Evolutionary conservation across 1,140 invertebrate species (phyloP), one percentile per base, ranked within the genome.

Genomic region (Forficula auricularia): DNA sequence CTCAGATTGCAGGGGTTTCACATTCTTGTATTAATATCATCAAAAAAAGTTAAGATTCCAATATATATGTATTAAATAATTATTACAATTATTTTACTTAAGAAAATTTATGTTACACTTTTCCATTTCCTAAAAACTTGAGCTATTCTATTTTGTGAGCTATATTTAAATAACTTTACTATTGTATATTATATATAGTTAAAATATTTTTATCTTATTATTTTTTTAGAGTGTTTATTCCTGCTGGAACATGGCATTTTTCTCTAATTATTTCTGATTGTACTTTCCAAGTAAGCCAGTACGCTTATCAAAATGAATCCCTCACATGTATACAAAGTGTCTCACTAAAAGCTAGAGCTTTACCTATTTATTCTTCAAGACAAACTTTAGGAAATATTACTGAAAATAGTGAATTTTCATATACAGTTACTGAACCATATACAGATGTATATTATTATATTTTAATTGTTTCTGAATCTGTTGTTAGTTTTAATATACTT

Each of bases 401-500:
- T n/a, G 53, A 51, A 31, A 52, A 54, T 16, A 52, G 48, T 48
- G 58, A 51, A 33, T 60, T 64, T 33, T 55, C 52, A 3, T 66
- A 65, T 45, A 52, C 40, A 14, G 63, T 65, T 55, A 48, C 48
- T n/a, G 53, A 63, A n/a, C 69, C 69, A 12, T 64, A 53, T 44
- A 61, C 65, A 47, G 64, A 70, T 48, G 59, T 58, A 37, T 70
- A 69, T 55, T 70, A 71, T 51, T 71, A 70, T 55, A 50, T 71
- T 33, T 50, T 69, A 46, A 54, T 71, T 20, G 55, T 65, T 22
- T 61, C 68, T 3, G 58, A 58, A 44, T 64, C 59, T 41, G 52
- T 60, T 19, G 61, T 67, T 38, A 51, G 55, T 19, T 64, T 68
- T 43, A 62, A 60, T 38, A 45, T 68, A 16, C 57, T 61, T 44